phyloP scores from a whole-genome alignment of 2,888 invertebrate genomes.

The Daptonema setosum region DNA sequence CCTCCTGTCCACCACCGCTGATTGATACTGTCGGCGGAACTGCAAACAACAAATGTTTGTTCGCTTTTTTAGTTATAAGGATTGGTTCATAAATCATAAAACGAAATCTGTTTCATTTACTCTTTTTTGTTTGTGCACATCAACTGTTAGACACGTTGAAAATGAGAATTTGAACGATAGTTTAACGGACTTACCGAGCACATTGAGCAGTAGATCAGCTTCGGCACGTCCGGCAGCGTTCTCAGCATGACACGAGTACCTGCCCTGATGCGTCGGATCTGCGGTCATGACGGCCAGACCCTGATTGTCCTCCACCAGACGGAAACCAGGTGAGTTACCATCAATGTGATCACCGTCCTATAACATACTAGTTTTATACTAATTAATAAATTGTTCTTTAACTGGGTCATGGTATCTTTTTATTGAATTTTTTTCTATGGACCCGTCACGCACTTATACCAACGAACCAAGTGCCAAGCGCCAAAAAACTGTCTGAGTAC shows the following conservation, averaged over 20 bases:
- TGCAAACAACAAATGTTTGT: constrained; percentile 9
- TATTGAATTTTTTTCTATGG: too few relatives aligned
- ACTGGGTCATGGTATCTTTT: too few relatives aligned
- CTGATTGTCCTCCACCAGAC: constrained; percentile 19
- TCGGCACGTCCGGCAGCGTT: constrained; percentile 30
- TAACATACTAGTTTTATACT: too few relatives aligned
- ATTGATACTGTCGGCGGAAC: constrained; percentile 18
- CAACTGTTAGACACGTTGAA: not conserved
- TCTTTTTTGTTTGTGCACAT: constrained; percentile 3
- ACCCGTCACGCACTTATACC: too few relatives aligned
- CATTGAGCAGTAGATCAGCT: constrained; percentile 18
- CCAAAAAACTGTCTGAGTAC: too few relatives aligned
- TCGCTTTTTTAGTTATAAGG: not conserved
- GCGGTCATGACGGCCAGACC: constrained; percentile 15
- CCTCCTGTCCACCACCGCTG: constrained; percentile 12
- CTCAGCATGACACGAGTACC: constrained; percentile 31
- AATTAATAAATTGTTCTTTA: too few relatives aligned
- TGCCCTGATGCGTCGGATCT: constrained; percentile 23
- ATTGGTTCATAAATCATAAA: not conserved
- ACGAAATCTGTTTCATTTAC: not conserved
- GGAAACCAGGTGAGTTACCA: constrained; percentile 7
- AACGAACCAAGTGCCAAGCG: too few relatives aligned
- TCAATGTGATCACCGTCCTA: constrained; percentile 5
- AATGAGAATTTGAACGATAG: not conserved
- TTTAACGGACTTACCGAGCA: constrained; percentile 15